phyloP scores from a whole-genome alignment of 30 jellyfish, hydroid and myxozoan genomes.

The Chironex yamaguchii region DNA sequence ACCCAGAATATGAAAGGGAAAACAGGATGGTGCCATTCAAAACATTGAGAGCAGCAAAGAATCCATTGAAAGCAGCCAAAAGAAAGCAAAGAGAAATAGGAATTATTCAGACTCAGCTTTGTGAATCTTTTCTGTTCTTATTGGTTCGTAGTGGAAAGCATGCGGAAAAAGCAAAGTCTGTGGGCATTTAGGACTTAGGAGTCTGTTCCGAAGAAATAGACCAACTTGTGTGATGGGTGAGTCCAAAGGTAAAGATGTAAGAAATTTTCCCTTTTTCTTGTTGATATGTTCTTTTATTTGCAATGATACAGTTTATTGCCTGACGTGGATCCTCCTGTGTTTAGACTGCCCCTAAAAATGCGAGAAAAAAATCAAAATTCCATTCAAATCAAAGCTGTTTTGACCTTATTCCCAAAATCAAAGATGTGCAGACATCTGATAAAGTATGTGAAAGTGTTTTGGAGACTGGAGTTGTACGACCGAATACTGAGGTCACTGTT shows the following conservation, averaged over 20 bases:
- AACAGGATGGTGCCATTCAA: constrained; percentile 13
- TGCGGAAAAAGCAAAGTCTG: too few relatives aligned
- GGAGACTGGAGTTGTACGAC: too few relatives aligned
- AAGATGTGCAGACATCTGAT: neutral
- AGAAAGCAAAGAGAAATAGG: constrained; percentile 27
- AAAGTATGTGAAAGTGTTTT: neutral
- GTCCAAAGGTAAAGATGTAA: neutral
- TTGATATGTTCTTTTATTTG: neutral
- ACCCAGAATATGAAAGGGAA: constrained; percentile 2
- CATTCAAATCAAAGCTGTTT: too few relatives aligned
- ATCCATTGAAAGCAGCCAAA: constrained; percentile 49
- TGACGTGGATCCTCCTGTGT: neutral
- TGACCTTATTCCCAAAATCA: too few relatives aligned
- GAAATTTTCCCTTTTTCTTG: neutral
- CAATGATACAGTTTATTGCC: neutral
- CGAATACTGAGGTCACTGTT: too few relatives aligned
- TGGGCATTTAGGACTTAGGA: too few relatives aligned
- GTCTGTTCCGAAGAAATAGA: too few relatives aligned
- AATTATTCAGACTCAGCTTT: neutral
- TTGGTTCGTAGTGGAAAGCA: constrained; percentile 30
- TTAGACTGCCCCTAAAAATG: neutral
- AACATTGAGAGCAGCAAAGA: constrained; percentile 41
- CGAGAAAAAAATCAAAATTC: neutral
- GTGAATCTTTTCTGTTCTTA: constrained; percentile 1
- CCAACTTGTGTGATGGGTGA: neutral